Conservation (phyloP, 1,140 invertebrate species). For the Ostrea denselamellosa region DNA sequence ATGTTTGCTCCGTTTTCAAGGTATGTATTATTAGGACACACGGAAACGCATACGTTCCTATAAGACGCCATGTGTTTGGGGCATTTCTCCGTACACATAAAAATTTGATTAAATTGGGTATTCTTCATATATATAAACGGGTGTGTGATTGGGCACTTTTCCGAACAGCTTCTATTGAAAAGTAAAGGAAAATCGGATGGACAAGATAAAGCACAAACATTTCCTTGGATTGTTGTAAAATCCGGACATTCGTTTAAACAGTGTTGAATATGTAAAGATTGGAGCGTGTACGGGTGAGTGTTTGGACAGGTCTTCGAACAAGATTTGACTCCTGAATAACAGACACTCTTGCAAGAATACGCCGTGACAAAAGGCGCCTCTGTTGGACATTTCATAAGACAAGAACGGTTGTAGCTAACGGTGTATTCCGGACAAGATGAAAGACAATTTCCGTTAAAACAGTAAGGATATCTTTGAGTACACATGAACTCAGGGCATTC, state of each 20-base stretch:
- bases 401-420: not conserved
- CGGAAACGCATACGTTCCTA: not conserved
- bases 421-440: slow-evolving; percentile 34
- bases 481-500: not conserved
- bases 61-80: not conserved
- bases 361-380: not conserved
- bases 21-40: slow-evolving; percentile 19
- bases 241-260: not conserved
- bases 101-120: not conserved
- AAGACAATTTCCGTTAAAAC: slow-evolving; percentile 9
- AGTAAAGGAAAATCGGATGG: not conserved
- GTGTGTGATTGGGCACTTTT: not conserved
- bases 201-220: not conserved
- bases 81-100: not conserved
- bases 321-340: slow-evolving; percentile 1
- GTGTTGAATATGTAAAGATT: not conserved
- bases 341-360: not conserved
- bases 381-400: slow-evolving; percentile 38
- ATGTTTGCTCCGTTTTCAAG: not conserved
- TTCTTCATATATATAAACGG: not conserved
- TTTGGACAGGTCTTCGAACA: slow-evolving; percentile 5
- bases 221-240: not conserved
- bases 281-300: slow-evolving; percentile 13
- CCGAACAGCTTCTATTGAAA: not conserved
- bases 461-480: not conserved